Conservation (phyloP, 2,113 vertebrate genomes). For the Perca schrenkii region DNA sequence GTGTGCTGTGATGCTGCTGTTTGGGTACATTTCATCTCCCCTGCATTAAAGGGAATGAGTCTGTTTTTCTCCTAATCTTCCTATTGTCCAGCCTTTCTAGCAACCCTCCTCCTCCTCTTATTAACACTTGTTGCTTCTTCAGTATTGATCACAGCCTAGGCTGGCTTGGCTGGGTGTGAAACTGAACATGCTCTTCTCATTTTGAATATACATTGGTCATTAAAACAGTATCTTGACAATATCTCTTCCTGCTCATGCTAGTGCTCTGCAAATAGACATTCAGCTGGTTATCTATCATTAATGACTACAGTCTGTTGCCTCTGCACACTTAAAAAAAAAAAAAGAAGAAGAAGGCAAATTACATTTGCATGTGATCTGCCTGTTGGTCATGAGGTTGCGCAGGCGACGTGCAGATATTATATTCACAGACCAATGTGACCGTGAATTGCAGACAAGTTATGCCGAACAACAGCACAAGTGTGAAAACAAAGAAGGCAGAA, state of each 20-base stretch:
- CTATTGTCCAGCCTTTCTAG: not conserved
- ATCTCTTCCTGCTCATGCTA: slow-evolving; percentile 3
- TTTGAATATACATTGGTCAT: slow-evolving; percentile 2
- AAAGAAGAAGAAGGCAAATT: not conserved
- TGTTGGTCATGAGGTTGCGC: slow-evolving; percentile 46
- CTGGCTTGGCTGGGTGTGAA: not conserved
- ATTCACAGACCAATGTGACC: slow-evolving; percentile 10
- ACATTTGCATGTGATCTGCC: slow-evolving; percentile 32
- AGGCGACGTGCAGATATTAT: slow-evolving; percentile 5
- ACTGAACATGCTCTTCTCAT: not conserved
- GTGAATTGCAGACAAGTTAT: slow-evolving; percentile 21
- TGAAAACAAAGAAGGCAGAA: slow-evolving; percentile 51
- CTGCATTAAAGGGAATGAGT: not conserved
- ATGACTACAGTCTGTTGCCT: slow-evolving; percentile 1
- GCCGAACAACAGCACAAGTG: slow-evolving; percentile 36
- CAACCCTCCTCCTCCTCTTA: not conserved
- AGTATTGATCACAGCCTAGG: not conserved
- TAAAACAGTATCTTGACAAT: slow-evolving; percentile 13
- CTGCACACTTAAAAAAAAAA: not conserved
- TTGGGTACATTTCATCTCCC: not conserved
- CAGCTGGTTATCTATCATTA: slow-evolving; percentile 18
- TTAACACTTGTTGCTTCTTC: slow-evolving; percentile 17
- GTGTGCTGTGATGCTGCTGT: slow-evolving; percentile 1
- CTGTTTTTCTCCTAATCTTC: not conserved
- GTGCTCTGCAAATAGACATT: slow-evolving; percentile 35